Evolutionary conservation across 2,797 vertebrate species (phyloP).

Genomic region (Hypotaenidia philippensis): DNA sequence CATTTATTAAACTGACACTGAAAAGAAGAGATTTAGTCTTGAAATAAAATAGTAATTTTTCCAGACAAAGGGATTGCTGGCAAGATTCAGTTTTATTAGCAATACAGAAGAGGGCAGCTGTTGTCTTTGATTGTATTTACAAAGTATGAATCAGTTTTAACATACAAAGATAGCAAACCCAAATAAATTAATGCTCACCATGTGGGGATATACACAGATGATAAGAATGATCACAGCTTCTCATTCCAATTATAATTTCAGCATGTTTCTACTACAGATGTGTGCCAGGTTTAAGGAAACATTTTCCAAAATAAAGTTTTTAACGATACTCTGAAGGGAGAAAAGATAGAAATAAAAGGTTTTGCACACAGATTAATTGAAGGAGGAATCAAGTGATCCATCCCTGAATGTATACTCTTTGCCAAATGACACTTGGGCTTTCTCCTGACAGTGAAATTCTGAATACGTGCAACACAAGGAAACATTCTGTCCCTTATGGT

Average conservation of each 20-base stretch:
- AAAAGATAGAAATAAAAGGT: not conserved
- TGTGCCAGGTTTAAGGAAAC: slow-evolving; percentile 14
- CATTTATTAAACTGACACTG: not conserved
- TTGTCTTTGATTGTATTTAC: slow-evolving; percentile 51
- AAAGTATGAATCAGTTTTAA: slow-evolving; percentile 32
- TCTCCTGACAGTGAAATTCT: not conserved
- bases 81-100: slow-evolving; percentile 9
- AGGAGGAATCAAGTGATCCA: not conserved
- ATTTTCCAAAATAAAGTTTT: not conserved
- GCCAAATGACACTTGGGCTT: no score
- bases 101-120: slow-evolving; percentile 38
- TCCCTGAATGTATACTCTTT: not conserved
- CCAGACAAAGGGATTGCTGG: not conserved
- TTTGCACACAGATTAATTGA: not conserved
- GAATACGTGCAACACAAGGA: not conserved
- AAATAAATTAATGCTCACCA: slow-evolving; percentile 44
- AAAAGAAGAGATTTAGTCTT: not conserved
- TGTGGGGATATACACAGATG: slow-evolving; percentile 30
- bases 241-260: slow-evolving; percentile 45
- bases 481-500: not conserved
- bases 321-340: not conserved
- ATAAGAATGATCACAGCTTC: slow-evolving; percentile 38
- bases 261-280: slow-evolving; percentile 10
- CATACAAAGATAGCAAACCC: slow-evolving; percentile 7
- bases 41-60: slow-evolving; percentile 29